These are phyloP conservation scores for Piscicola geometra DNA, from an alignment of 2,888 invertebrate genomes.

Conservation along the genomic window DNA sequence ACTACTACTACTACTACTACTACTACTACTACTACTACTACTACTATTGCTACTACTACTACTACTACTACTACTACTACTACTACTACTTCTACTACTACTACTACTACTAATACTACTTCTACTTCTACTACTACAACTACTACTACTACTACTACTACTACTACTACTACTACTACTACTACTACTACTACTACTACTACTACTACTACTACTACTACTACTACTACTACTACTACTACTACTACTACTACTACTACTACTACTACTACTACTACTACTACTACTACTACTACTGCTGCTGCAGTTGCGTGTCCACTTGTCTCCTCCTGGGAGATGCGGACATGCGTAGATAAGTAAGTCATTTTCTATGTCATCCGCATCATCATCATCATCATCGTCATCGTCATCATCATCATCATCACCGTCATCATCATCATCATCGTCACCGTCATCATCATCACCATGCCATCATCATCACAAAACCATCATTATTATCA, in stretches of 20 bases:
- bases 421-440: slow-evolving; percentile 18
- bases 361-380: slow-evolving; percentile 1
- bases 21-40: background rate
- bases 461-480: slow-evolving; percentile 25
- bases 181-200: too few relatives aligned
- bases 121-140: slow-evolving; percentile 23
- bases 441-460: slow-evolving; percentile 21
- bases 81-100: slow-evolving; percentile 19
- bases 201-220: too few relatives aligned
- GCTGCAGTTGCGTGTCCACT: too few relatives aligned
- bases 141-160: slow-evolving; percentile 30
- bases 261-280: background rate
- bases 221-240: too few relatives aligned
- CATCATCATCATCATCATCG: slow-evolving; percentile 25
- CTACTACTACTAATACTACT: slow-evolving; percentile 29
- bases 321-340: background rate
- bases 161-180: slow-evolving; percentile 19
- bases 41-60: background rate
- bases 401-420: slow-evolving; percentile 25
- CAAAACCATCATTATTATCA: background rate
- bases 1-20: background rate
- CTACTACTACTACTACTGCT: background rate
- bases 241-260: too few relatives aligned
- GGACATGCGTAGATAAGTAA: slow-evolving; percentile 3
- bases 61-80: slow-evolving; percentile 25